Base-by-base conservation (phyloP, 2,113 vertebrate species). In the Tragelaphus imberbis region DNA sequence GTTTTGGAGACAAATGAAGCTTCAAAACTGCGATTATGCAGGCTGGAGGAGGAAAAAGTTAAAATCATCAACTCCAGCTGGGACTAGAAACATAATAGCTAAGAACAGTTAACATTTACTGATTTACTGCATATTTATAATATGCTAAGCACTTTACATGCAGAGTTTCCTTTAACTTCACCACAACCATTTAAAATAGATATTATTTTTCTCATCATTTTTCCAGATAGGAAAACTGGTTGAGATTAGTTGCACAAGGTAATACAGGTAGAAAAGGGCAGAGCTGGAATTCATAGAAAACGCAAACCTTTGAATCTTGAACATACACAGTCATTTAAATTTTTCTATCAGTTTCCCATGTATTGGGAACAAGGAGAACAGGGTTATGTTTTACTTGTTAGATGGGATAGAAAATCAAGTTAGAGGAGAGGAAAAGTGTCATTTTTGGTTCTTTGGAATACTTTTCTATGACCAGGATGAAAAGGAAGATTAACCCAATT, bases 1-100 rank as follows among this genome's bases (percentile, higher is more conserved):
- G 55, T 61, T 95, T 95, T 71, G 44, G 80, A 49, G 16, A 93
- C 51, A 95, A 97, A 95, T 93, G 82, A 93, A 95, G 68, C 86
- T 97, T 97, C 21, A 40, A 96, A 89, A 61, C 71, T 84, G 79
- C 89, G 88, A 96, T 98, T 96, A 96, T 93, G 36, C 86, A 79
- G 61, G 86, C 91, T n/a, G 94, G 82, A 36, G 90, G 59, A 58
- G 11, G n/a, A 63, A 88, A 97, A 97, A 96, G 95, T 97, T 97
- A 96, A 97, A 97, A 93, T 94, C 94, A 89, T 96, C 97, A 97
- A 86, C 96, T 98, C 95, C 94, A 97, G 94, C 97, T 98, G 98
- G 91, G 88, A 84, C 88, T 92, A 68, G 95, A 92, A 89, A 94
- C 79, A 94, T 95, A 97, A 88, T 80, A 68, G 81, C 95, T 96